Percentiles rank a stretch among this genome's conserved stretches.
phyloP scores from a whole-genome alignment of 2,888 invertebrate genomes.

The Lamproptera curius region DNA sequence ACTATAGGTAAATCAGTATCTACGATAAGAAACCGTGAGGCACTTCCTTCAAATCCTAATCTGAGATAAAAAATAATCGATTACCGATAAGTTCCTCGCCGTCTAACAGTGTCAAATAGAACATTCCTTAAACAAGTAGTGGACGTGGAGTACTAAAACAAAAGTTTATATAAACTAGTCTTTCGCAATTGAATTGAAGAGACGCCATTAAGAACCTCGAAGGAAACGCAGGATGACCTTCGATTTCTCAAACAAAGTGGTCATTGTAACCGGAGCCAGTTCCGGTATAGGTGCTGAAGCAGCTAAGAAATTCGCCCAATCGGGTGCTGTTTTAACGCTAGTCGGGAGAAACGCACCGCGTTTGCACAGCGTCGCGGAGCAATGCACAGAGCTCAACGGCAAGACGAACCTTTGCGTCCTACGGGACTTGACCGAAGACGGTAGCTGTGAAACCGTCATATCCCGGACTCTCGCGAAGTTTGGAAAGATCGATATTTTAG shows the following conservation, averaged over 20 bases:
- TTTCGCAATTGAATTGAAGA: too few species aligned
- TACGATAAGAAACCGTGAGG: too few species aligned
- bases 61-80: too few species aligned
- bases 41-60: too few species aligned
- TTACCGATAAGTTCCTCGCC: too few species aligned
- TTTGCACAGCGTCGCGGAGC: slow-evolving; percentile 34
- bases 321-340: slow-evolving; percentile 39
- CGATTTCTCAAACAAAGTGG: slow-evolving; percentile 42
- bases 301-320: slow-evolving; percentile 37
- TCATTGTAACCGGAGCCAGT: slow-evolving; percentile 51
- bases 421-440: slow-evolving; percentile 36
- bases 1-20: too few species aligned
- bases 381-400: slow-evolving; percentile 32
- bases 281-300: slow-evolving; percentile 49
- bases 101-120: too few species aligned
- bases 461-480: slow-evolving; percentile 39
- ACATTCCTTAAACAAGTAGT: too few species aligned
- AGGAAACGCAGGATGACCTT: slow-evolving; percentile 27
- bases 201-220: too few species aligned
- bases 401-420: slow-evolving; percentile 32
- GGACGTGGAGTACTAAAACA: too few species aligned
- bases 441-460: slow-evolving; percentile 39
- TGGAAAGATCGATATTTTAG: slow-evolving; percentile 41
- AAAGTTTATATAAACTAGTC: too few species aligned
- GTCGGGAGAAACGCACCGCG: slow-evolving; percentile 41